Evolutionary conservation across 2,888 invertebrate genomes (phyloP), one percentile per base, ranked within the genome.

Genomic region (Schrankia costaestrigalis): DNA sequence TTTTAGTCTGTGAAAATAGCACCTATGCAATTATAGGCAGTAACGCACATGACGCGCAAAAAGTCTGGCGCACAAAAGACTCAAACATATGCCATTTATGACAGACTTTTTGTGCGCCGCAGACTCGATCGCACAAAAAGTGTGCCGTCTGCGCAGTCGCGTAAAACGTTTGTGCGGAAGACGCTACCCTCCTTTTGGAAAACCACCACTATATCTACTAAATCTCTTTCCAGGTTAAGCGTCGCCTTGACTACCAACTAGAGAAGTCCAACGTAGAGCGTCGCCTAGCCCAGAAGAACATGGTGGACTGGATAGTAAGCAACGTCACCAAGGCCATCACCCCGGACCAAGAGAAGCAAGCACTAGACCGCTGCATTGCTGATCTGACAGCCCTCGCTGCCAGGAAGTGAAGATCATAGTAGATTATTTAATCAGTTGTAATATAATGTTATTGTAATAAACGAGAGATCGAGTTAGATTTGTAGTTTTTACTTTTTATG

Each of bases 291-390:
- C 98, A 98, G 82, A 95, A 94, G 78, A 95, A 98, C 80, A 94
- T 98, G 94, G 96, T 97, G 13, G 93, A 95, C 78, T 99, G 97
- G 95, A 94, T 99, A 46, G 93, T 97, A 9, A 79, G 86, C 57
- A 94, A 90, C 67, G 99, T 99, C 4, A 89, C 91, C 52, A 92
- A 94, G 63, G 93, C 97, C 41, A 95, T 98, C 73, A 96, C 97
- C n/a, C 93, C 97, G 1, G 94, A 97, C 68, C 96, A 97, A 85
- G 97, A 98, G 78, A 96, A 97, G 77, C 94, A 95, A 56, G 93
- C 94, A 48, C 89, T 98, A 45, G 92, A 94, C 80, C 95, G 85
- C 75, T 98, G 97, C 85, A 95, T 98, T 73, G 90, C 91, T 11
- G 97, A 97, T 86, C 90, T 98, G 56, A 91, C 93, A 53, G 89